Evolutionary conservation across 2,797 vertebrate species (phyloP).

Genomic region (Danio jaintianensis): DNA sequence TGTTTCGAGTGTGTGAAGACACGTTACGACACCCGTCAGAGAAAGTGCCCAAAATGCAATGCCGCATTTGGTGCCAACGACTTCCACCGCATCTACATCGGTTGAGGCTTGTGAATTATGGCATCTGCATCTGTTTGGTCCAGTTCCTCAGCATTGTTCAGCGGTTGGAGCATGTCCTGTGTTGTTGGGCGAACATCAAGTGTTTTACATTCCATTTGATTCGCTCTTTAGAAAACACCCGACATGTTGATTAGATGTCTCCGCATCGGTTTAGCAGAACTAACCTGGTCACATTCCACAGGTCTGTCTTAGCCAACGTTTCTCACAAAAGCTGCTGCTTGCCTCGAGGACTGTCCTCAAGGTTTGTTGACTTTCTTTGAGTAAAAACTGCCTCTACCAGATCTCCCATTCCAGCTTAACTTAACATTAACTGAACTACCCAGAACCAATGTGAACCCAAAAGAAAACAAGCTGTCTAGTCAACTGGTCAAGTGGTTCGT

Average conservation of each 20-base stretch:
- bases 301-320: background rate
- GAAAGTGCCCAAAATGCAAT: slow-evolving; percentile 97
- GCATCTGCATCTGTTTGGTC: background rate
- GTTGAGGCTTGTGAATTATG: slow-evolving; percentile 70
- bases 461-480: slow-evolving; percentile 35
- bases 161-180: slow-evolving; percentile 8
- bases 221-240: slow-evolving; percentile 6
- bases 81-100: slow-evolving; percentile 98
- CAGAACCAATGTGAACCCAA: slow-evolving; percentile 19
- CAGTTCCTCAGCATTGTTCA: background rate
- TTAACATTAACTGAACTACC: slow-evolving; percentile 20
- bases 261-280: slow-evolving; percentile 19
- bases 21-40: slow-evolving; percentile 94
- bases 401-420: slow-evolving; percentile 51
- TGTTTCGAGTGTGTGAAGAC: slow-evolving; percentile 98
- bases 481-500: slow-evolving; percentile 16
- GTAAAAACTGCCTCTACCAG: slow-evolving; percentile 27
- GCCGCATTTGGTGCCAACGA: slow-evolving; percentile 97
- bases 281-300: slow-evolving; percentile 21
- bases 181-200: slow-evolving; percentile 3
- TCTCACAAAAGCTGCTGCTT: slow-evolving; percentile 33
- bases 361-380: background rate
- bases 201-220: slow-evolving; percentile 49
- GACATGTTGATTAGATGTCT: slow-evolving; percentile 1
- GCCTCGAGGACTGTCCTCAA: background rate